These are phyloP conservation scores for Saimiri boliviensis DNA, from an alignment of 2,113 vertebrate species.

Conservation along the genomic window DNA sequence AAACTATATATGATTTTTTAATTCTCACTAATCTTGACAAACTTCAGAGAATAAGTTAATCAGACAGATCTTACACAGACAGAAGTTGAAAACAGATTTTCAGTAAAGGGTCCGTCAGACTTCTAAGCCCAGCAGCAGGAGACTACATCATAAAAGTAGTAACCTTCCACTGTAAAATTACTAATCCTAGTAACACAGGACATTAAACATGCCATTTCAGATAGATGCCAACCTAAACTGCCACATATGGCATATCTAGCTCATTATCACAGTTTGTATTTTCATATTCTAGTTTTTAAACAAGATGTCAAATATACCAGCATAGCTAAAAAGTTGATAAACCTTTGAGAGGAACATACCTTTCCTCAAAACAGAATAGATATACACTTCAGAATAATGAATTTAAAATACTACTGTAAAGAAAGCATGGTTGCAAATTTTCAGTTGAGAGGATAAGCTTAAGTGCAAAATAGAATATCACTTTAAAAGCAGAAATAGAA, in stretches of 20 bases:
- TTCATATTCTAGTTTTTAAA: slow-evolving; percentile 82
- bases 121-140: slow-evolving; percentile 56
- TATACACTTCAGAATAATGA: background rate
- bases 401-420: background rate
- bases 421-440: slow-evolving; percentile 24
- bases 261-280: slow-evolving; percentile 84
- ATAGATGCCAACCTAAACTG: slow-evolving; percentile 79
- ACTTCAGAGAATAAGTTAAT: slow-evolving; percentile 25
- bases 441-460: background rate
- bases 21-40: slow-evolving; percentile 21
- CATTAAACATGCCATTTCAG: slow-evolving; percentile 79
- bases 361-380: slow-evolving; percentile 55
- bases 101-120: slow-evolving; percentile 54
- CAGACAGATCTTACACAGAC: background rate
- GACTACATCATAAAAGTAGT: slow-evolving; percentile 65
- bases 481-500: slow-evolving; percentile 20
- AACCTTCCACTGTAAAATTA: slow-evolving; percentile 77
- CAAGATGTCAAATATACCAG: slow-evolving; percentile 73
- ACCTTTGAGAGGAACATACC: background rate
- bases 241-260: slow-evolving; percentile 77
- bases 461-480: slow-evolving; percentile 7
- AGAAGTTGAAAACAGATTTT: slow-evolving; percentile 49
- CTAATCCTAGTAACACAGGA: slow-evolving; percentile 72
- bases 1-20: background rate
- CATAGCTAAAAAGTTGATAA: slow-evolving; percentile 74